Evolutionary conservation across 2,888 invertebrate genomes (phyloP).

Genomic region (Fabriciana adippe): DNA sequence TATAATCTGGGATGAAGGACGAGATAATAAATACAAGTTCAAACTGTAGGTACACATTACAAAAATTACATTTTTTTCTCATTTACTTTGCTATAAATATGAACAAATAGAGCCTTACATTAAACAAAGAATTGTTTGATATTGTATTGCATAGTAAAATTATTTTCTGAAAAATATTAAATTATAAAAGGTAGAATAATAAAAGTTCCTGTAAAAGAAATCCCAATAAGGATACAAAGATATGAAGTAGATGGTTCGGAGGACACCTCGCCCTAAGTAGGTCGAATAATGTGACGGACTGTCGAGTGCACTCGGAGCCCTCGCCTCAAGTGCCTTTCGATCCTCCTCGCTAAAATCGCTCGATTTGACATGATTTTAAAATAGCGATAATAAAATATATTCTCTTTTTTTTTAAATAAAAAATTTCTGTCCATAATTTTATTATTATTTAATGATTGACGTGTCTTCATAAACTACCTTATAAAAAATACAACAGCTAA

Average conservation of each 20-base stretch:
- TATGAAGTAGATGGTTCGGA: constrained; percentile 42
- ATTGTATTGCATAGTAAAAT: neutral
- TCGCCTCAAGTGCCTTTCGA: constrained; percentile 59
- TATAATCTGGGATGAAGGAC: constrained; percentile 2
- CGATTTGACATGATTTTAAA: constrained; percentile 82
- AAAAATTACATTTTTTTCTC: no score
- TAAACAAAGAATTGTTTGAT: no score
- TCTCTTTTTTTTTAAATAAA: constrained; percentile 19
- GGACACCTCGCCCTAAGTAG: constrained; percentile 77
- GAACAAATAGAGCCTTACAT: no score
- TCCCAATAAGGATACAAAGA: constrained; percentile 46
- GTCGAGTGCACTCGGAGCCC: constrained; percentile 69
- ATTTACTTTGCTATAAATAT: no score
- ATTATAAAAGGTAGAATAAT: constrained; percentile 26
- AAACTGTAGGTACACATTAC: neutral
- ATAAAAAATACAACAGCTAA: no score
- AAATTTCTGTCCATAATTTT: neutral
- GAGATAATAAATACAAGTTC: neutral
- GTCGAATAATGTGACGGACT: constrained; percentile 78
- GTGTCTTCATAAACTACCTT: no score
- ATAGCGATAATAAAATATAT: constrained; percentile 65
- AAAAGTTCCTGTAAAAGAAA: constrained; percentile 31
- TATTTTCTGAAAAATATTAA: neutral
- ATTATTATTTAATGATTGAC: no score
- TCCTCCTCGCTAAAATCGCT: constrained; percentile 75